Evolutionary conservation across 2,888 invertebrate species (phyloP), one percentile per base, ranked within the genome.

Genomic region (Urechis unicinctus): DNA sequence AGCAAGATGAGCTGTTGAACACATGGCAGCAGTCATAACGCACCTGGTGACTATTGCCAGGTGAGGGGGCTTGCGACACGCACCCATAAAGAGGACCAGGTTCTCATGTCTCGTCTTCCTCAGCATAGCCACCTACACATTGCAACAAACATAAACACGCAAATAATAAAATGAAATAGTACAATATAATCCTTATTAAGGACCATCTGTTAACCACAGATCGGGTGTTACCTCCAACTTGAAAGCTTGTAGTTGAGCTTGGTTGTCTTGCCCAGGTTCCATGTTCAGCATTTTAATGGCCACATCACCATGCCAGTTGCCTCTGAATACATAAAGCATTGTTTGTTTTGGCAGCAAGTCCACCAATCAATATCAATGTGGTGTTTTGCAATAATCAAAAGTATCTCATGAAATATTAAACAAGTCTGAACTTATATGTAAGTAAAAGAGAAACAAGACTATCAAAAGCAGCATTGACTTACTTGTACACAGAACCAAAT

Each of bases 21-120:
- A n/a, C n/a, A n/a, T n/a, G n/a, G n/a, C n/a, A n/a, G n/a, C n/a
- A n/a, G n/a, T n/a, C n/a, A n/a, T n/a, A 26, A 50, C 53, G 57
- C 67, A 79, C 79, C 78, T 79, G 57, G 96, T 98, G 42, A 98
- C 94, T 73, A 98, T 96, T 44, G 95, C 97, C 68, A 97, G 83
- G 65, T 88, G 86, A 29, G 95, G 94, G 60, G 93, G 93, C 80
- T 96, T 95, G 91, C 96, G 94, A 78, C 96, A 97, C 63, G 96
- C 97, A 61, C 98, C 98, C 92, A 97, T 95, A 81, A 98, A 99
- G 52, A 98, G 84, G 52, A 97, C 94, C 63, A 98, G 81, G 83
- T 98, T 98, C 79, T 97, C 97, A 80, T 98, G 98, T 0, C 98
- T 85, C 5, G 97, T 96, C 81, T 97, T 97, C 58, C 95, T 86